Base-by-base conservation (phyloP, 2,797 vertebrate genomes). In the Glyptemys insculpta region DNA sequence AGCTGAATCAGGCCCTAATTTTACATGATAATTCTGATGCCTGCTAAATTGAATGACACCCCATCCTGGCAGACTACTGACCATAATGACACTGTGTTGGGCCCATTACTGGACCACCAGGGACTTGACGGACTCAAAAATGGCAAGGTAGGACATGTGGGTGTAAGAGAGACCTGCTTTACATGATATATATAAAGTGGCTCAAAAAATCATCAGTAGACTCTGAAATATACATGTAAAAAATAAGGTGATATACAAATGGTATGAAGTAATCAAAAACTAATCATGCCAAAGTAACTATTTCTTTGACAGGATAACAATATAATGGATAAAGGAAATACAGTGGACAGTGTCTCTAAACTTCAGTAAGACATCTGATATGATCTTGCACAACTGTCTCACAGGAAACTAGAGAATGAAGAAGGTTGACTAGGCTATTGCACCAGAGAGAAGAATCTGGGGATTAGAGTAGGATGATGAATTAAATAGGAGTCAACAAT, bases 291-390 rank as follows among this genome's bases (percentile, higher is more conserved):
- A 82, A 92, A n/a, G 34, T 65, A 65, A 94, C 74, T 92, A 91
- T 91, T 95, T 93, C 85, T 92, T 80, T 95, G 74, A 79, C 12
- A 82, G 80, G 25, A 10, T 53, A 95, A 93, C 85, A 94, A 92
- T 31, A 86, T 18, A 76, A 2, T 92, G 50, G 29, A 62, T 85
- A 92, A 95, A 87, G 85, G 91, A 96, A 91, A 83, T 93, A 89
- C 49, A 95, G 47, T 96, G 87, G 15, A 95, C 86, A 96, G 49
- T 85, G 90, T 85, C 79, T 95, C 79, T 90, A 96, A 94, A 89
- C 85, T 94, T 65, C 74, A 97, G 85, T 72, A 87, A 95, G 97
- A 96, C 94, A 97, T 94, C 86, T 94, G 96, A 96, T 92, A 89
- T 65, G 79, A 96, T 87, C 88, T 94, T 95, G 95, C 85, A 90